phyloP scores from a whole-genome alignment of 2,888 invertebrate species.

The Rugalucina vietnamica region DNA sequence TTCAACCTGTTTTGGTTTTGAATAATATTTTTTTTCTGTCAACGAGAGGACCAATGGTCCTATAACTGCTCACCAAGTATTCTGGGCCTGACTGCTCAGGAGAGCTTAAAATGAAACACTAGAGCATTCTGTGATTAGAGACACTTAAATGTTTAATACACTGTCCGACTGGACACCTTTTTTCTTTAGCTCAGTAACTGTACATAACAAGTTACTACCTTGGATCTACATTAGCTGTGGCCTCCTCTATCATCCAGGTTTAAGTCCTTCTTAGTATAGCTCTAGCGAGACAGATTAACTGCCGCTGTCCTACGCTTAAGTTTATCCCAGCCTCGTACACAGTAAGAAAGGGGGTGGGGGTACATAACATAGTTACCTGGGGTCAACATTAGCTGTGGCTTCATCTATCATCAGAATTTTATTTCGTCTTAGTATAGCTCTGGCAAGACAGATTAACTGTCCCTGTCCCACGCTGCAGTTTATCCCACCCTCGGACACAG shows the following conservation, averaged over 20 bases:
- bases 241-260: conserved; percentile 83
- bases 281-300: conserved; percentile 75
- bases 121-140: no score
- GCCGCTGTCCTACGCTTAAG: conserved; percentile 75
- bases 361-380: conserved; percentile 47
- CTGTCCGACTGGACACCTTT: no score
- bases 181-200: no score
- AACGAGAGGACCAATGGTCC: no score
- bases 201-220: no score
- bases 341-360: neutral
- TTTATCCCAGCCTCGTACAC: conserved; percentile 73
- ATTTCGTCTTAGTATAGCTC: conserved; percentile 80
- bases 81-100: no score
- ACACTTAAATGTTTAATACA: no score
- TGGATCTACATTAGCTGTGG: conserved; percentile 83
- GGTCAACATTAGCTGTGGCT: conserved; percentile 83
- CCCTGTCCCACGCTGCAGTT: conserved; percentile 76
- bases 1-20: no score
- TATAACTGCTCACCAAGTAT: no score
- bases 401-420: conserved; percentile 83
- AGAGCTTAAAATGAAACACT: no score
- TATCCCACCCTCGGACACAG: conserved; percentile 70
- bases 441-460: conserved; percentile 73
- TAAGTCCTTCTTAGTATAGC: conserved; percentile 80
- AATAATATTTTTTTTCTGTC: no score